These are phyloP conservation scores for Jacana jacana DNA, from an alignment of 2,113 vertebrate genomes.

Conservation along the genomic window DNA sequence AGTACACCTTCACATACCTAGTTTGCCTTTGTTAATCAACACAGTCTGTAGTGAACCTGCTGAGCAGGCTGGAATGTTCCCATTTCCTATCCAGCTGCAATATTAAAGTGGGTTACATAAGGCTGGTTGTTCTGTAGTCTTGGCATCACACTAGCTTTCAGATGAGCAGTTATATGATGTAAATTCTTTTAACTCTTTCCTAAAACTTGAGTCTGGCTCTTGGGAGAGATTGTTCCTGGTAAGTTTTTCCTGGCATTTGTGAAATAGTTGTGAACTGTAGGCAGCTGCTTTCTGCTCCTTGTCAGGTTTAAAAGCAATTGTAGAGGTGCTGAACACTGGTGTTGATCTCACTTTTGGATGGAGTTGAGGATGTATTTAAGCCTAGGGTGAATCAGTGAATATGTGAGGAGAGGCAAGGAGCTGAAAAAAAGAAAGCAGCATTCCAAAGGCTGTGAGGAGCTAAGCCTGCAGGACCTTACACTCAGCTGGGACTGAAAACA, in stretches of 20 bases:
- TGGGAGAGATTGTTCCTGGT: background rate
- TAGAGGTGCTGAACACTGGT: background rate
- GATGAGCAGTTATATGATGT: background rate
- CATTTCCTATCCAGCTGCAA: conserved; percentile 26
- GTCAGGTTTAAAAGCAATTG: background rate
- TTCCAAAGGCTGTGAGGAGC: background rate
- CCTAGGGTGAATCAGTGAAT: background rate
- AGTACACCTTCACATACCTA: background rate
- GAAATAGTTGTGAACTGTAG: background rate
- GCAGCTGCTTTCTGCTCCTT: background rate
- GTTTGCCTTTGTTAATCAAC: background rate
- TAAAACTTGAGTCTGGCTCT: background rate
- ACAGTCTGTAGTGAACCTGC: background rate
- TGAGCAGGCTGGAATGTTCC: conserved; percentile 36
- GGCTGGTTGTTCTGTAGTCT: background rate
- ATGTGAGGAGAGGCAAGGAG: background rate
- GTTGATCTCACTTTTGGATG: background rate
- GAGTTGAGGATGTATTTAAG: background rate
- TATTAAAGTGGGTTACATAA: conserved; percentile 2
- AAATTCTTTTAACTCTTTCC: background rate
- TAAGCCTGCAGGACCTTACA: background rate
- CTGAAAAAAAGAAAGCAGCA: background rate
- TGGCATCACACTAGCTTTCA: background rate
- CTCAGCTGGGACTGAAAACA: background rate
- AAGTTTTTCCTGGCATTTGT: background rate